A percentile compares a stretch with the other conserved stretches of the same genome.
phyloP scores from a whole-genome alignment of 2,113 vertebrate genomes.

The Paralichthys olivaceus region DNA sequence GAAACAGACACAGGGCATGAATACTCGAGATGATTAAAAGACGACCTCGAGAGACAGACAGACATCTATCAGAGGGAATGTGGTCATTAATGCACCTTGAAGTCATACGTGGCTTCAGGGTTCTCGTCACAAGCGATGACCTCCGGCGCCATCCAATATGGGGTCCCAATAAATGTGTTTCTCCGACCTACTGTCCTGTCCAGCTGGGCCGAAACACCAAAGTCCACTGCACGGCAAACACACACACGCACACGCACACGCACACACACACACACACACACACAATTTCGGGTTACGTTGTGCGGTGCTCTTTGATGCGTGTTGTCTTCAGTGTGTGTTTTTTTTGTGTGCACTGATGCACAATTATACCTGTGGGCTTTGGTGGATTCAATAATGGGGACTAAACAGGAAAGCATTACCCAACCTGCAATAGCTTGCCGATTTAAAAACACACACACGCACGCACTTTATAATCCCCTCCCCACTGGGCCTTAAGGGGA shows the following conservation, averaged over 20 bases:
- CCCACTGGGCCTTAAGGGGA: slow-evolving; percentile 26
- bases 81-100: slow-evolving; percentile 80
- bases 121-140: slow-evolving; percentile 93
- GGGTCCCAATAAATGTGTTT: slow-evolving; percentile 94
- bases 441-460: slow-evolving; percentile 40
- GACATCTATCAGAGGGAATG: background rate
- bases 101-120: slow-evolving; percentile 89
- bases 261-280: slow-evolving; percentile 33
- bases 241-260: too few species aligned
- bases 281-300: background rate
- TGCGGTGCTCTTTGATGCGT: background rate
- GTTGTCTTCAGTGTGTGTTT: background rate
- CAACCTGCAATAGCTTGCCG: slow-evolving; percentile 2
- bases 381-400: slow-evolving; percentile 34
- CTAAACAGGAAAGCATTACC: slow-evolving; percentile 33
- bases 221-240: slow-evolving; percentile 85
- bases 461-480: slow-evolving; percentile 44
- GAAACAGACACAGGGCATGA: slow-evolving; percentile 27
- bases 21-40: background rate
- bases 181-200: slow-evolving; percentile 88
- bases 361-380: slow-evolving; percentile 37
- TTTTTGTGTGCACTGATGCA: slow-evolving; percentile 1
- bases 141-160: slow-evolving; percentile 95
- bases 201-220: slow-evolving; percentile 92
- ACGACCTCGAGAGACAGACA: background rate